Base-by-base conservation (phyloP, 2,113 vertebrate species). In the Neoarius graeffei region DNA sequence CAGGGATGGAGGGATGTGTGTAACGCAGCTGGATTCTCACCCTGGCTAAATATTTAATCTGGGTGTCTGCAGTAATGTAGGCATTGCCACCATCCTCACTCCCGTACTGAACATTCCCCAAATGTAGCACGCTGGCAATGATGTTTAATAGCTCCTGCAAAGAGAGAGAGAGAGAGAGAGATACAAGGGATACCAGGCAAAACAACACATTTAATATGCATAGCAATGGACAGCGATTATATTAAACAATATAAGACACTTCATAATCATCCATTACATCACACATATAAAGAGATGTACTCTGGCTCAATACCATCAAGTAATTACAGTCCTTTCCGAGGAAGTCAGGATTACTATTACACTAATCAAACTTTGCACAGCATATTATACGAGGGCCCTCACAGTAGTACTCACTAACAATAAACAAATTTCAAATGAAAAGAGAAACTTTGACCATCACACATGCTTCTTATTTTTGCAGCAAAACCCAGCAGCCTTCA, bases 41-140 rank as follows among this genome's bases (percentile, higher is more conserved):
- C 96, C 98, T 95, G 84, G 96, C 94, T 94, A 99, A 95, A 90
- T 99, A 99, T 94, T 98, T 98, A 88, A 99, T 97, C 94, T 99
- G 98, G 30, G 96, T 98, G 89, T 99, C 98, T 0, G 96, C 96
- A 14, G 96, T 96, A 92, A 99, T 98, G 92, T 95, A 96, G 73
- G 96, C 96, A 0, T 93, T 95, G 35, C 98, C 97, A 17, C 97
- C 93, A 35, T 99, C 98, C 0, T 99, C 96, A 0, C 94, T 96
- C 3, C 95, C 95, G 79, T 97, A 99, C 91, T 99, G 98, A 89
- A 98, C 95, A 1, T 99, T 99, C 13, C 98, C 98, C 91, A 99
- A 91, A 88, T 99, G 98, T 25, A 99, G 94, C 73, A 99, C 98
- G 0, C 98, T 99, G 86, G 97, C 98, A 48, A 99, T 95, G 0